phyloP scores from a whole-genome alignment of 2,797 vertebrate species.

The Pelochelys cantorii region DNA sequence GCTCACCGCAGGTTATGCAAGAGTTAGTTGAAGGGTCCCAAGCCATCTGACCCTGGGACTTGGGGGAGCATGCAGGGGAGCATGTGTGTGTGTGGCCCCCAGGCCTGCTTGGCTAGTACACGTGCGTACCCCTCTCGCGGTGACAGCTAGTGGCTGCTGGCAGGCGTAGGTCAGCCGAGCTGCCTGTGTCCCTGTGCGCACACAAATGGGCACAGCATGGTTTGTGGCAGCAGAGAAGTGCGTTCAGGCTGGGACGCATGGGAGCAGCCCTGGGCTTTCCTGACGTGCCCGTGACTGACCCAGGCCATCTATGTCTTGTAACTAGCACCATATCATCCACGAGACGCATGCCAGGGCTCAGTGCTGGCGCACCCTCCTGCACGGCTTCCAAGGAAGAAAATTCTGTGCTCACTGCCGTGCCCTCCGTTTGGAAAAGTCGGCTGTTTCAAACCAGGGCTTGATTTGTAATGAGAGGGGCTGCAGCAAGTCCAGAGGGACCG shows the following conservation, averaged over 20 bases:
- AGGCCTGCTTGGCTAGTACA: not conserved
- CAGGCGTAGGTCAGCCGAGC: not conserved
- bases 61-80: rapidly evolving
- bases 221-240: rapidly evolving
- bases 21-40: conserved; percentile 65
- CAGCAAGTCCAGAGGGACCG: no score
- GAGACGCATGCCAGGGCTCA: not conserved
- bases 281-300: not conserved
- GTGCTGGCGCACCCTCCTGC: rapidly evolving
- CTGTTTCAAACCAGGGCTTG: no score
- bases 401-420: not conserved
- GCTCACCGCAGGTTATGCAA: conserved; percentile 66
- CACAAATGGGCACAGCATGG: rapidly evolving
- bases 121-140: not conserved
- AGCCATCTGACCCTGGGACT: conserved; percentile 50
- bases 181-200: rapidly evolving
- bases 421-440: no score
- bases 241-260: not conserved
- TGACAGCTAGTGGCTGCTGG: not conserved
- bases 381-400: not conserved
- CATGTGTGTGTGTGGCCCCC: not conserved
- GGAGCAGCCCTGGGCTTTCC: rapidly evolving
- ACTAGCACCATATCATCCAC: rapidly evolving
- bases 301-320: not conserved
- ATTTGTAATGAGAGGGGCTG: no score